These are phyloP conservation scores for Phrynocephalus versicolor DNA, from an alignment of 2,113 vertebrate species.

Conservation along the genomic window DNA sequence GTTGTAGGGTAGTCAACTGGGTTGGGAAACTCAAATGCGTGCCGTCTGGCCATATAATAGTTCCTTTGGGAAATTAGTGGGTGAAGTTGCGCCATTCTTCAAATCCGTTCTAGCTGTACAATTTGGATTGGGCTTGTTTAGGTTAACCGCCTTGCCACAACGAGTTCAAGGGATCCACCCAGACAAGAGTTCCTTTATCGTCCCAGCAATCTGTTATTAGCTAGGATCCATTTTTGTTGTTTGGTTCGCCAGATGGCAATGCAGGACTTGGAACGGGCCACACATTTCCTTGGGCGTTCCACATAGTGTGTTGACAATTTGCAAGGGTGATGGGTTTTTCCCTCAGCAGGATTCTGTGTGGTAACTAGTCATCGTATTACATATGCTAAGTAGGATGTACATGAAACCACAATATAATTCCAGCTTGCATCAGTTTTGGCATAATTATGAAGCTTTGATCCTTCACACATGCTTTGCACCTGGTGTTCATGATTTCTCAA, in stretches of 20 bases:
- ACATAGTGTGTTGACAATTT: neutral
- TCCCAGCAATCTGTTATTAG: neutral
- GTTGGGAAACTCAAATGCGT: neutral
- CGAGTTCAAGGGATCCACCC: neutral
- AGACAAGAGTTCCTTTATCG: neutral
- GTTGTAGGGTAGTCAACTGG: neutral
- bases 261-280: neutral
- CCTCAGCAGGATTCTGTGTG: neutral
- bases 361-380: neutral
- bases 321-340: too few species aligned
- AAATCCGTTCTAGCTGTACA: slow-evolving; percentile 13
- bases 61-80: neutral
- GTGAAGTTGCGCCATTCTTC: neutral
- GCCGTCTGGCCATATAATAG: neutral
- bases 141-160: neutral
- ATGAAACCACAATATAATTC: neutral
- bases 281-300: neutral
- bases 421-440: neutral
- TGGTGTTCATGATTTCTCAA: neutral
- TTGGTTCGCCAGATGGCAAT: neutral
- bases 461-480: neutral
- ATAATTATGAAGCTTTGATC: neutral
- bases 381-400: neutral
- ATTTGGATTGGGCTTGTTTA: neutral
- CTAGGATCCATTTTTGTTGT: neutral